Percentiles rank a stretch among this genome's conserved stretches.
phyloP scores from a whole-genome alignment of 2,797 vertebrate species.

The Pangasius larnaudii region DNA sequence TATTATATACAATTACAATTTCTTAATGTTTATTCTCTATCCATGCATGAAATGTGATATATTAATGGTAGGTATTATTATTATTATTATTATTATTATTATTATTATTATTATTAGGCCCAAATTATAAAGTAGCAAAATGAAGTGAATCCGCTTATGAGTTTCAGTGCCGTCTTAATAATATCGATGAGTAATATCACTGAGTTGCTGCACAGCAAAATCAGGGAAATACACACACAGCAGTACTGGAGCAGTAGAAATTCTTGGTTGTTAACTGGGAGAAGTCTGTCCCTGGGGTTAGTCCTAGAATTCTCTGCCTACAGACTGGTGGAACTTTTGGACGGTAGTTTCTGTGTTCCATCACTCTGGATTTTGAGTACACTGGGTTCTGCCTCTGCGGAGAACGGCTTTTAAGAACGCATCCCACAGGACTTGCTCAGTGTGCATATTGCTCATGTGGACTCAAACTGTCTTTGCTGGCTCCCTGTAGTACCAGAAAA shows the following conservation, averaged over 20 bases:
- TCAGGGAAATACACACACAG: not conserved
- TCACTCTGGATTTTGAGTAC: slow-evolving; percentile 26
- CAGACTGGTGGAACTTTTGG: slow-evolving; percentile 17
- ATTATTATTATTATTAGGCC: not conserved
- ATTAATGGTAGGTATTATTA: not conserved
- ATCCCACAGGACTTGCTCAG: slow-evolving; percentile 38
- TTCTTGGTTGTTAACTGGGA: slow-evolving; percentile 20
- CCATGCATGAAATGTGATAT: not conserved
- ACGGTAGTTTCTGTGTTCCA: slow-evolving; percentile 24
- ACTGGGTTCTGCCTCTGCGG: slow-evolving; percentile 15
- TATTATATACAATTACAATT: not conserved
- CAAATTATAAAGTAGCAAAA: not conserved
- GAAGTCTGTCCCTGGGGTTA: slow-evolving; percentile 12
- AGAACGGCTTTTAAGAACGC: slow-evolving; percentile 40
- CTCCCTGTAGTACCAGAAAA: slow-evolving; percentile 35
- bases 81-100: not conserved
- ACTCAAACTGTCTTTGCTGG: slow-evolving; percentile 39
- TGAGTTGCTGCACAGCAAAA: not conserved
- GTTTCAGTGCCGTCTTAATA: not conserved
- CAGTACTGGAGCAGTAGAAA: not conserved
- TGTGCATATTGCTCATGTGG: slow-evolving; percentile 36
- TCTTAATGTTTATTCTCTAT: not conserved
- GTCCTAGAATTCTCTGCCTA: slow-evolving; percentile 12
- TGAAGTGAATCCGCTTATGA: not conserved
- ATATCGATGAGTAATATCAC: not conserved